Evolutionary conservation across 2,113 vertebrate species (phyloP), one percentile per base, ranked within the genome.

Genomic region (Ardeotis arabs): DNA sequence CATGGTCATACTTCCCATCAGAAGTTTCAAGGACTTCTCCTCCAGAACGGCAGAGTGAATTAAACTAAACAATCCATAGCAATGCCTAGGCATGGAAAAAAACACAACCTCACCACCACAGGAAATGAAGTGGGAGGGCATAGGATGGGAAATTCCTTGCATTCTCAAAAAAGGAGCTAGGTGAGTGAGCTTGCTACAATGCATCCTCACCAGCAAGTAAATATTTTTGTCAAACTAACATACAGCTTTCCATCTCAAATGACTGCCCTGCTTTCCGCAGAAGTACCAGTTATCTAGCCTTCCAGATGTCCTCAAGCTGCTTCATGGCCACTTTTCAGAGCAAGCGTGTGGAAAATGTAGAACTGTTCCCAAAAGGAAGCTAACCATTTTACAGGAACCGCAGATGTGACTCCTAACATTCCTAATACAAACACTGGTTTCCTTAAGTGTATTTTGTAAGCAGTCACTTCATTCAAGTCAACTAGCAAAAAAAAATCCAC

Each of bases 301-400:
- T 82, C 89, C 82, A 94, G 72, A 77, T 77, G 73, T 90, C 59
- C 56, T 85, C 83, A 83, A 58, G 90, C 83, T 88, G 75, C 55
- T 93, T 81, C 89, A 80, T 7, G 63, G 76, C 55, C 73, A 78
- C 83, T 89, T 89, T 47, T 60, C 2, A 0, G 68, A 87, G 52
- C 47, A 92, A 87, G 41, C 1, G 0, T 44, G 50, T 70, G 47
- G 52, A 90, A 92, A 91, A 87, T 7, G 19, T 16, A 58, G 47
- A 89, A 44, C 63, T 29, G 29, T 47, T 90, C 47, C 64, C 86
- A 33, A 60, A 90, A 78, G 5, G 9, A 92, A 86, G 47, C 33
- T 21, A 60, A 37, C 27, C 10, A 8, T 64, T 58, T 62, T 10
- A 83, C 67, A 93, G 35, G 39, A 84, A 49, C 62, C 76, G 73